A percentile compares a stretch with the other conserved stretches of the same genome.
phyloP scores from a whole-genome alignment of 2,888 invertebrate species.

The Drosophila leonis region DNA sequence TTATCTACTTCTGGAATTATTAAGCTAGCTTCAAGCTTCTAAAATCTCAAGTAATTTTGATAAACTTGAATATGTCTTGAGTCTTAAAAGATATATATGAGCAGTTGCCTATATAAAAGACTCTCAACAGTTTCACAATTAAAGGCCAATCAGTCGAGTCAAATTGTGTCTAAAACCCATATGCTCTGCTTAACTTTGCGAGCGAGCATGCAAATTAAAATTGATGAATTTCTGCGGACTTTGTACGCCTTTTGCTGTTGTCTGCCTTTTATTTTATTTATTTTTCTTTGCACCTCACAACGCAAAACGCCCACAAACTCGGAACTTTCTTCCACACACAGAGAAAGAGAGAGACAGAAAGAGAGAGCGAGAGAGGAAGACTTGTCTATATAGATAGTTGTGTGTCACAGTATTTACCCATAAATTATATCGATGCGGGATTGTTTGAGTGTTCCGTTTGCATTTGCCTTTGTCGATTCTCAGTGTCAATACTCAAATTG shows the following conservation, averaged over 20 bases:
- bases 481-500: slow-evolving; percentile 44
- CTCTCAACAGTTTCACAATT: background rate
- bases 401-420: slow-evolving; percentile 42
- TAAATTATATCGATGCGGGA: slow-evolving; percentile 39
- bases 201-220: slow-evolving; percentile 4
- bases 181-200: background rate
- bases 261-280: background rate
- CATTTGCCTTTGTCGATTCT: slow-evolving; percentile 19
- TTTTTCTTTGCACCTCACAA: slow-evolving; percentile 1
- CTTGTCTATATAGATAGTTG: background rate
- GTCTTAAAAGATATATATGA: background rate
- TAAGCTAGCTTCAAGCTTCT: too few relatives aligned
- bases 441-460: slow-evolving; percentile 23
- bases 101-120: background rate
- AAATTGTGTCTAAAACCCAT: background rate
- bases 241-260: background rate
- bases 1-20: too few relatives aligned
- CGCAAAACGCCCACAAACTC: slow-evolving; percentile 3
- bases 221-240: slow-evolving; percentile 4
- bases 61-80: background rate
- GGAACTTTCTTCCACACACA: slow-evolving; percentile 4
- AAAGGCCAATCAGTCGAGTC: background rate
- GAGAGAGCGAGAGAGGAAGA: background rate
- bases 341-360: background rate
- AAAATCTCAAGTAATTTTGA: too few relatives aligned